phyloP scores from a whole-genome alignment of 2,113 vertebrate genomes.

The Archocentrus centrarchus region DNA sequence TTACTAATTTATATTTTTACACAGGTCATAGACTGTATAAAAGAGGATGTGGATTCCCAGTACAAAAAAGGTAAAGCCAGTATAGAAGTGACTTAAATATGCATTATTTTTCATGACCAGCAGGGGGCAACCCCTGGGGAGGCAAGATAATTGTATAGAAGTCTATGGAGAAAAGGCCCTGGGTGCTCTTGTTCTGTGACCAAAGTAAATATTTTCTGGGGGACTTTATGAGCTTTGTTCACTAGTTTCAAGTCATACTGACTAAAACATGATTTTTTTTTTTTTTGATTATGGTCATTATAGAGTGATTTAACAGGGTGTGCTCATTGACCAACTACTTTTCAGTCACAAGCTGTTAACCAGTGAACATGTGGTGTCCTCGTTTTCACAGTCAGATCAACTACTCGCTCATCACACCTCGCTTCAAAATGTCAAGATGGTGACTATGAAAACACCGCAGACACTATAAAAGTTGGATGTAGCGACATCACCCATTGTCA shows the following conservation, averaged over 20 bases:
- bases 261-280: background rate
- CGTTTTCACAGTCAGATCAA: background rate
- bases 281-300: background rate
- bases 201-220: background rate
- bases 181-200: background rate
- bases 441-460: background rate
- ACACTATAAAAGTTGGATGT: background rate
- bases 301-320: background rate
- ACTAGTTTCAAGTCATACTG: no score
- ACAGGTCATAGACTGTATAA: no score
- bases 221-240: no score
- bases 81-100: background rate
- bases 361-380: background rate
- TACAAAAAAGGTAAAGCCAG: no score
- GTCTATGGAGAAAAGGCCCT: background rate
- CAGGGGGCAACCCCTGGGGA: background rate
- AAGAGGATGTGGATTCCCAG: no score
- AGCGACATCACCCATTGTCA: background rate
- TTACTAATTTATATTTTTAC: no score
- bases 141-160: background rate
- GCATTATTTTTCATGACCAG: background rate
- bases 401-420: background rate
- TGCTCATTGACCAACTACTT: background rate
- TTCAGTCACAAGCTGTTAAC: background rate
- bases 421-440: background rate